Evolutionary conservation across 64 coral and sea anemone species (phyloP).

Genomic region (Dendrophyllia cribrosa): DNA sequence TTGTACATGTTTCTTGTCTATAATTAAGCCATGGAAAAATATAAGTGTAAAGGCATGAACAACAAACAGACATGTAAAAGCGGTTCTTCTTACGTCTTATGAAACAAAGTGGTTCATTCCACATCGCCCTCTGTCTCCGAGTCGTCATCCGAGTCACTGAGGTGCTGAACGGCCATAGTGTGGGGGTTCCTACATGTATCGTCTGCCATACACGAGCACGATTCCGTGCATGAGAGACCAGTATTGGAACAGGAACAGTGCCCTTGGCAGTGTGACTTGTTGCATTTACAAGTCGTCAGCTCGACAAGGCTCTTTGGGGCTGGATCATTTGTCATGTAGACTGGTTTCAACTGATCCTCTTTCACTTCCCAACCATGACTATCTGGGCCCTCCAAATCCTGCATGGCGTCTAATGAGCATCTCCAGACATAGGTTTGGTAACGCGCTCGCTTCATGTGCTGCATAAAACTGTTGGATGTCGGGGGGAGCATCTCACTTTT

Average conservation of each 20-base stretch:
- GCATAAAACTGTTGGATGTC: too few species aligned
- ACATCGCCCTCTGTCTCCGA: too few species aligned
- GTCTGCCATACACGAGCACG: slow-evolving; percentile 59
- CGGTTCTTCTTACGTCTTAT: too few species aligned
- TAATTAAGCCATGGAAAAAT: too few species aligned
- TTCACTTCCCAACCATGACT: slow-evolving; percentile 31
- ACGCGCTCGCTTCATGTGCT: slow-evolving; percentile 17
- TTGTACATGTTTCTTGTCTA: too few species aligned
- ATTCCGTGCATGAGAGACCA: slow-evolving; percentile 47
- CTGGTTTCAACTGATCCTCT: slow-evolving; percentile 60
- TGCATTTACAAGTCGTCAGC: slow-evolving; percentile 60
- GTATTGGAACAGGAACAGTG: slow-evolving; percentile 39
- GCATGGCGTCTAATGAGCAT: slow-evolving; percentile 8
- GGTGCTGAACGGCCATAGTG: too few species aligned
- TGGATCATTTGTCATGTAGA: slow-evolving; percentile 48
- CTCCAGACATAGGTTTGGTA: slow-evolving; percentile 58
- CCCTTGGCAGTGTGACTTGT: neutral
- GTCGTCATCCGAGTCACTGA: too few species aligned
- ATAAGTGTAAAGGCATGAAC: too few species aligned
- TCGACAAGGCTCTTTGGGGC: slow-evolving; percentile 51
- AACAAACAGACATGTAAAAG: too few species aligned
- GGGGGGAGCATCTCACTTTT: slow-evolving; percentile 44
- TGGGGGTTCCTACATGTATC: slow-evolving; percentile 68
- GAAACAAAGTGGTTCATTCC: too few species aligned
- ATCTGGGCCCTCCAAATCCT: slow-evolving; percentile 17